A percentile compares a stretch with the other conserved stretches of the same genome.
Conservation (phyloP, 2,113 vertebrate genomes). For the Oreochromis aureus region DNA sequence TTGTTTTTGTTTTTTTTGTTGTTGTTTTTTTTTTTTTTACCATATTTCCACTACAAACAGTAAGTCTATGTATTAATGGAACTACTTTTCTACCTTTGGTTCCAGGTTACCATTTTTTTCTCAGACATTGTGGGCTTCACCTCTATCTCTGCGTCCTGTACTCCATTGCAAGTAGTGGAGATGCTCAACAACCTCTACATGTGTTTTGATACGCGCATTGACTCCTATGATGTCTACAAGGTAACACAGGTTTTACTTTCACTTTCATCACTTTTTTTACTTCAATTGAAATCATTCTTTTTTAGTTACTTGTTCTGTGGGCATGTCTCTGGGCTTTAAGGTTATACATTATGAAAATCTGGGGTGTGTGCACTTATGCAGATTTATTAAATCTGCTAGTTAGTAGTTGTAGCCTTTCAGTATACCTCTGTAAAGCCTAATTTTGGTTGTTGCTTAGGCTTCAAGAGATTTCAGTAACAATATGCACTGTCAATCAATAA, state of each 20-base stretch:
- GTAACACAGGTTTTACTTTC: conserved; percentile 41
- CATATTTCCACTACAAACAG: background rate
- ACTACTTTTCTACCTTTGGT: background rate
- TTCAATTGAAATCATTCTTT: background rate
- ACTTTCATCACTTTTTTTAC: background rate
- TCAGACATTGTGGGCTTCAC: conserved; percentile 89
- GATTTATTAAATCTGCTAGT: background rate
- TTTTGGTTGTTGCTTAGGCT: background rate
- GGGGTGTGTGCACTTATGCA: background rate
- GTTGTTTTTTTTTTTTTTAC: background rate
- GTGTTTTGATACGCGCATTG: conserved; percentile 86
- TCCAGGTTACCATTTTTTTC: conserved; percentile 88
- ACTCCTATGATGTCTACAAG: conserved; percentile 88
- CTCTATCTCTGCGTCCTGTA: conserved; percentile 82
- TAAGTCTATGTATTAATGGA: background rate
- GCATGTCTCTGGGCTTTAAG: background rate
- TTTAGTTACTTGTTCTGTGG: background rate
- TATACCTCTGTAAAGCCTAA: background rate
- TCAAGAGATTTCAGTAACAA: background rate
- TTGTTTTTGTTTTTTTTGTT: too few species aligned
- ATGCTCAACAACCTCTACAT: conserved; percentile 86
- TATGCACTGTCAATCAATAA: background rate
- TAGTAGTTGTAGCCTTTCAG: background rate
- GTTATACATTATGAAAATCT: background rate
- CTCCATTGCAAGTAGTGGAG: conserved; percentile 84